phyloP scores from a whole-genome alignment of 2,797 vertebrate genomes.

The Sebastolobus alascanus region DNA sequence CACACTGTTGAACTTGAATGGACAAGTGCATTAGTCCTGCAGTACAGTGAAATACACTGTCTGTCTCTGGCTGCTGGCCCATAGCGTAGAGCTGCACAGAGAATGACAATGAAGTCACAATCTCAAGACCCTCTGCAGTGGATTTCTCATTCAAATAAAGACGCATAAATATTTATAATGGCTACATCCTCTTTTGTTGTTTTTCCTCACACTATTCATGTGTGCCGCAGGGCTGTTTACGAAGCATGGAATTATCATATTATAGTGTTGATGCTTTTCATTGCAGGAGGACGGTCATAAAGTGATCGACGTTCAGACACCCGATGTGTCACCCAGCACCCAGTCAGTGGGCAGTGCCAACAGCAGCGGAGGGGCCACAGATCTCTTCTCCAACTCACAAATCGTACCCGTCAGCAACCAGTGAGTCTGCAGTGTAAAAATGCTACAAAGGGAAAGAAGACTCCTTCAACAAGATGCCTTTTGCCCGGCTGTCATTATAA shows the following conservation, averaged over 20 bases:
- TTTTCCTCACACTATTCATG: neutral
- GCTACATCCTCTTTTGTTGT: neutral
- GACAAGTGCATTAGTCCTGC: constrained; percentile 59
- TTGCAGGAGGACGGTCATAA: constrained; percentile 90
- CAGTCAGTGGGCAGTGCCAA: constrained; percentile 93
- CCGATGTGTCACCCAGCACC: constrained; percentile 90
- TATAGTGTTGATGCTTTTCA: constrained; percentile 7
- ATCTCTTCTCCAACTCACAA: constrained; percentile 88
- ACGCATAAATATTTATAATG: constrained; percentile 9
- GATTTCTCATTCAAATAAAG: constrained; percentile 34
- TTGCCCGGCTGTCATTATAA: constrained; percentile 13
- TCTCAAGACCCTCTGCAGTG: constrained; percentile 44
- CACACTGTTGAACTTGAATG: constrained; percentile 45
- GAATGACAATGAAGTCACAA: constrained; percentile 57
- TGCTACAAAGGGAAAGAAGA: neutral
- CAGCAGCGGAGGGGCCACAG: constrained; percentile 87
- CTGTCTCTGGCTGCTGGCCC: constrained; percentile 52
- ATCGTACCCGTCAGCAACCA: constrained; percentile 90
- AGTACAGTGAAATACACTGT: constrained; percentile 47
- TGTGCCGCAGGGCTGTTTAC: neutral
- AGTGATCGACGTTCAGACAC: constrained; percentile 88
- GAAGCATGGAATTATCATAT: neutral
- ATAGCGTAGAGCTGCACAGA: constrained; percentile 36
- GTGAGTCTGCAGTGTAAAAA: constrained; percentile 71
- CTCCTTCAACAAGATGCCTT: neutral